Base-by-base conservation (phyloP, 2,888 invertebrate genomes). In the Volucella zonaria region DNA sequence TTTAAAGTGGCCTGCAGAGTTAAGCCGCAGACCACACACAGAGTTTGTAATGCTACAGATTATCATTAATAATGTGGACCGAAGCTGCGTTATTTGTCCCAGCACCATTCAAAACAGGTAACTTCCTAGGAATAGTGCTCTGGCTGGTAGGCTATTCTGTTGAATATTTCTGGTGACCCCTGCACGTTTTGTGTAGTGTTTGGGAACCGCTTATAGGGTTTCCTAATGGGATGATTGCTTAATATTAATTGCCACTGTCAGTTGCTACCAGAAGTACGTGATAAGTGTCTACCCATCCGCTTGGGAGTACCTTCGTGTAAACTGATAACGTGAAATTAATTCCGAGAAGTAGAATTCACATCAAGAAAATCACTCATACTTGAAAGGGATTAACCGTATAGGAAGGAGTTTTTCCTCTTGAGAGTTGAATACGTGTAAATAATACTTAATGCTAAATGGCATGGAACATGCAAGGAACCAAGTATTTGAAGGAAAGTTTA, bases 51-150 rank as follows among this genome's bases (percentile, higher is more conserved):
- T 86, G 82, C 82, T 74, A 86, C 76, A 76, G 86, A 82, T 86
- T 78, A 86, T 82, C 86, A 86, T 86, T 86, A 81, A 86, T 86
- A 86, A 86, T 86, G 86, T 86, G 86, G 86, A 78, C 58, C 86
- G 85, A 49, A 73, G 76, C 85, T 85, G 76, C 76, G 81, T 85
- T 85, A 85, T 85, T 85, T 85, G 81, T 85, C 81, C 58, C 73
- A 61, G 56, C 85, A 31, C 31, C 31, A 68, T 76, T 80, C 62
- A 76, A 71, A 75, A 81, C 81, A 85, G 85, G 85, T 85, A 81
- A 81, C 76, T 85, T 85, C 85, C 85, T 85, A 81, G 85, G 81
- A 85, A 85, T 52, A 67, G 73, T 76, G 75, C 47, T 80, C 61
- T 58, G 59, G 80, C 80, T 76, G 47, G 40, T 73, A 47, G 61